Evolutionary conservation across 2,888 invertebrate species (phyloP), one percentile per base, ranked within the genome.

Genomic region (Rhabditophanes sp.): DNA sequence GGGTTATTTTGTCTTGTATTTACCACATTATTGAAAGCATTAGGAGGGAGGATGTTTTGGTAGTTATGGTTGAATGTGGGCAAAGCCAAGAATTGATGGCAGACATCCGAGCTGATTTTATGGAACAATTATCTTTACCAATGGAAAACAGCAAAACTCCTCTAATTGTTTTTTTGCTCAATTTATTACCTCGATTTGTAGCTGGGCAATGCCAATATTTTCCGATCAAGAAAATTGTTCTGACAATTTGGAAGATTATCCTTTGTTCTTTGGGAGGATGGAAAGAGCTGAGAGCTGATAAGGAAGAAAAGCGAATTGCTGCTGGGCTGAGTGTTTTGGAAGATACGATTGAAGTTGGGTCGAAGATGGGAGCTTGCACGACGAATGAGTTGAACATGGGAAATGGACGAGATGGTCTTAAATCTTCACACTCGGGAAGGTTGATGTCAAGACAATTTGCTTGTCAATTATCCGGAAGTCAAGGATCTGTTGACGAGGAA

Each of bases 171-270:
- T 82, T 84, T 61, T 72, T 96, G 33, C 75, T 96, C 39, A 79
- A 82, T 45, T 90, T 96, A 90, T 82, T 93, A 18, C 87, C 87
- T 20, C 76, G 80, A 51, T 85, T 93, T 65, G 93, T 93, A 69
- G 82, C 84, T 52, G 90, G 90, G 1, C 78, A 80, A 17, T 81
- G 84, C 4, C 85, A 90, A 12, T 88, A 93, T 70, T 93, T 87
- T 69, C 96, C 96, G 3, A 90, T 96, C 77, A 90, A 88, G 67
- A 99, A 96, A 70, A 53, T 61, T 7, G 72, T 99, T 12, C 70
- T 99, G 29, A 70, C 96, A 12, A 67, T 90, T 2, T 96, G 96
- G 96, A 96, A 96, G 71, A 75, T 84, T 7, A 76, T 90, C 37
- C 72, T 99, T 32, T 78, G 88, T 45, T 62, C 66, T 9, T 71